These are phyloP conservation scores for Bombus pyrosoma DNA, from an alignment of 1,140 invertebrate species.

Conservation along the genomic window DNA sequence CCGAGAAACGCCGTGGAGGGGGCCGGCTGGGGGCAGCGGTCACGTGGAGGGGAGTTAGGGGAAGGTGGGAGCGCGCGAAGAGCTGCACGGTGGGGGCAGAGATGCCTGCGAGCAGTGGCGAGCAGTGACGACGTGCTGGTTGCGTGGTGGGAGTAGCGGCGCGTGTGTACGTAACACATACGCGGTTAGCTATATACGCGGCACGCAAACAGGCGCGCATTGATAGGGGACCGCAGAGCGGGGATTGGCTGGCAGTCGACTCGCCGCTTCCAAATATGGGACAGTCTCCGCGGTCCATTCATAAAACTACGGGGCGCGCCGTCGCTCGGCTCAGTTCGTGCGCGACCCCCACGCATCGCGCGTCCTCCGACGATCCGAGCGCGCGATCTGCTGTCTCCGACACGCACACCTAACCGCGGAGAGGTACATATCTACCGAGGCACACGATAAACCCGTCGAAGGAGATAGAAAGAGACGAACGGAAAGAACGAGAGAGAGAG, in stretches of 20 bases:
- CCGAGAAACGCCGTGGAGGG: slow-evolving; percentile 48
- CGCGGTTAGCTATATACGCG: slow-evolving; percentile 29
- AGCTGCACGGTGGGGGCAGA: slow-evolving; percentile 29
- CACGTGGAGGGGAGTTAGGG: slow-evolving; percentile 45
- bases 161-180: slow-evolving; percentile 13
- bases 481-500: slow-evolving; percentile 1
- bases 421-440: slow-evolving; percentile 19
- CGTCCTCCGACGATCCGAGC: slow-evolving; percentile 72
- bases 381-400: slow-evolving; percentile 64
- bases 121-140: slow-evolving; percentile 45
- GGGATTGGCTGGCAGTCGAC: slow-evolving; percentile 82
- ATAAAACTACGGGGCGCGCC: slow-evolving; percentile 85
- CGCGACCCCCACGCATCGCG: slow-evolving; percentile 82
- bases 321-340: slow-evolving; percentile 81
- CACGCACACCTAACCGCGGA: slow-evolving; percentile 43
- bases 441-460: slow-evolving; percentile 10
- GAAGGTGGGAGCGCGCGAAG: slow-evolving; percentile 58
- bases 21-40: slow-evolving; percentile 15
- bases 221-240: slow-evolving; percentile 71
- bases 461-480: not conserved
- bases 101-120: slow-evolving; percentile 48
- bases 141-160: slow-evolving; percentile 21
- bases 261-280: slow-evolving; percentile 84
- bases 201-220: slow-evolving; percentile 78
- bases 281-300: slow-evolving; percentile 85